Base-by-base conservation (phyloP, 2,113 vertebrate species). In the Epinephelus moara region DNA sequence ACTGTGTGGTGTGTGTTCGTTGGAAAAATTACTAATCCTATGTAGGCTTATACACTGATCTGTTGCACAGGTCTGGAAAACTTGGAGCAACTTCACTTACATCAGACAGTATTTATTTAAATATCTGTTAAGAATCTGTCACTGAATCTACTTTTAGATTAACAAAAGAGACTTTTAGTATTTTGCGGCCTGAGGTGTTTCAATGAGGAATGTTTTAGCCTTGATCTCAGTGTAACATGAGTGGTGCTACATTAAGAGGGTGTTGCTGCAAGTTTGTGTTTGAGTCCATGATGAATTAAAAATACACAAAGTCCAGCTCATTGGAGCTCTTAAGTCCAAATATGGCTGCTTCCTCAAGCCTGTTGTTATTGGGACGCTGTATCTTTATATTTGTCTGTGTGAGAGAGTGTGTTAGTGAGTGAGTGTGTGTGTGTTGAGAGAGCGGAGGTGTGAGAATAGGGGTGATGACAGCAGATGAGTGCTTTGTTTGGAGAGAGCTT, bases 401-500 rank as follows among this genome's bases (percentile, higher is more conserved):
- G 70, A 52, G 64, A 68, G 80, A 80, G 71, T 70, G 33, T 50
- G 6, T 55, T 57, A 49, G 74, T 74, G 42, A 66, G 74, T 66
- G 45, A 60, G 30, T 74, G 69, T 80, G 70, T 59, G 81, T 78
- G 62, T 80, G 79, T 63, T 82, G 71, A 80, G 50, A 70, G 63
- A 78, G 56, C 10, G 23, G 74, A 84, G 82, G 89, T 90, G 90
- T 84, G 73, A 87, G 80, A 83, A 74, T 75, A 61, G 50, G 33
- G 23, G 78, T 63, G 88, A 74, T 85, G 89, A 92, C 88, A 88
- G 81, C 57, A 84, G 69, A 82, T 80, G 87, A 87, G 86, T 70
- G 87, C 68, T 82, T 62, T 91, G 85, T 92, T 89, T 89, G 86
- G 84, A 86, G 73, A 85, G 64, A 50, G 75, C 71, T 85, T 88